Conservation (phyloP, 2,888 invertebrate genomes). For the Eugnorisma glareosa region DNA sequence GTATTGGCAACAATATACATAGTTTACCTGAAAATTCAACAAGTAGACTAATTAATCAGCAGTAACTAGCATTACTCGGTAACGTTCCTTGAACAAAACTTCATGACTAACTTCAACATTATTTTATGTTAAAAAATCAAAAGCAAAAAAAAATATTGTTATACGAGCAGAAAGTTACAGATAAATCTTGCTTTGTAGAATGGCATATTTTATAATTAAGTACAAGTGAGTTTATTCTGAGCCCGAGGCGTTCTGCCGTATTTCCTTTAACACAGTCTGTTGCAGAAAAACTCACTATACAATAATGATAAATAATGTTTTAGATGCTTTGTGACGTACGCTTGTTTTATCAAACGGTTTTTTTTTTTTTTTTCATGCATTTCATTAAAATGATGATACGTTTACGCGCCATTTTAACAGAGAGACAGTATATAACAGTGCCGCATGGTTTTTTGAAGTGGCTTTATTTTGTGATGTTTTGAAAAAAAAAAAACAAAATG, state of each 20-base stretch:
- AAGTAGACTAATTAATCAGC: background rate
- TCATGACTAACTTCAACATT: slow-evolving; percentile 14
- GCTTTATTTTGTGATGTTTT: background rate
- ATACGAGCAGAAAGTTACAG: slow-evolving; percentile 41
- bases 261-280: slow-evolving; percentile 52
- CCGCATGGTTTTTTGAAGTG: background rate
- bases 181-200: slow-evolving; percentile 57
- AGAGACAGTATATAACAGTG: background rate
- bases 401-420: background rate
- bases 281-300: slow-evolving; percentile 53
- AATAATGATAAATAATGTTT: slow-evolving; percentile 37
- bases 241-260: slow-evolving; percentile 43
- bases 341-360: background rate
- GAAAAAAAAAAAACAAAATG: background rate
- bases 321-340: slow-evolving; percentile 23
- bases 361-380: background rate
- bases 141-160: background rate
- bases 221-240: slow-evolving; percentile 50
- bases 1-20: background rate
- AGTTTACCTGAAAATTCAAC: background rate
- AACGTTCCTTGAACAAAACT: background rate
- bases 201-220: slow-evolving; percentile 62
- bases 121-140: slow-evolving; percentile 3
- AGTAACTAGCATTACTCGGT: background rate
- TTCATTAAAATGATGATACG: background rate